phyloP scores from a whole-genome alignment of 2,113 vertebrate genomes.

The Lepidothrix coronata region DNA sequence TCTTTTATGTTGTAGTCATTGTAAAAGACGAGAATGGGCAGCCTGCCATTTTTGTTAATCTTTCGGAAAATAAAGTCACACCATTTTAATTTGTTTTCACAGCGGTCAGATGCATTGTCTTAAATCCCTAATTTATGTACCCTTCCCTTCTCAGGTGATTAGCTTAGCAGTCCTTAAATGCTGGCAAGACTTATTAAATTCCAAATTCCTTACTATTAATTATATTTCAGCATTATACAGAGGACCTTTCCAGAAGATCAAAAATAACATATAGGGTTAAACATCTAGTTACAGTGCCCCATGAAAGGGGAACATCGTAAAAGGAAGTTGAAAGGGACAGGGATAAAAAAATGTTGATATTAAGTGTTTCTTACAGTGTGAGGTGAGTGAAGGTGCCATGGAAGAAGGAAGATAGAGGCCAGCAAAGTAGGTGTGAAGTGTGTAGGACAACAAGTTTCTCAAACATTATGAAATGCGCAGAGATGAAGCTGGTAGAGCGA shows the following conservation, averaged over 20 bases:
- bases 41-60: background rate
- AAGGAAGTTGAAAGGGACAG: background rate
- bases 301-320: background rate
- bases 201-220: background rate
- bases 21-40: background rate
- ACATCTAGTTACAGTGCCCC: background rate
- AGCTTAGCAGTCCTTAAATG: background rate
- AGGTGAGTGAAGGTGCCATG: background rate
- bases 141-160: background rate
- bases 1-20: background rate
- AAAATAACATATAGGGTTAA: background rate
- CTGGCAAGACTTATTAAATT: background rate
- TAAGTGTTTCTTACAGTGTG: background rate
- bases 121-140: background rate
- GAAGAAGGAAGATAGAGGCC: background rate
- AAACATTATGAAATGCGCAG: background rate
- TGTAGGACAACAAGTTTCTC: background rate
- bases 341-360: background rate
- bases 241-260: background rate
- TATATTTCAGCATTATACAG: background rate
- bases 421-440: background rate
- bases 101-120: background rate
- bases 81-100: background rate
- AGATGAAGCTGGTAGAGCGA: background rate
- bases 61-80: background rate